phyloP scores from a whole-genome alignment of 1,140 invertebrate genomes.

The Pinna nobilis region DNA sequence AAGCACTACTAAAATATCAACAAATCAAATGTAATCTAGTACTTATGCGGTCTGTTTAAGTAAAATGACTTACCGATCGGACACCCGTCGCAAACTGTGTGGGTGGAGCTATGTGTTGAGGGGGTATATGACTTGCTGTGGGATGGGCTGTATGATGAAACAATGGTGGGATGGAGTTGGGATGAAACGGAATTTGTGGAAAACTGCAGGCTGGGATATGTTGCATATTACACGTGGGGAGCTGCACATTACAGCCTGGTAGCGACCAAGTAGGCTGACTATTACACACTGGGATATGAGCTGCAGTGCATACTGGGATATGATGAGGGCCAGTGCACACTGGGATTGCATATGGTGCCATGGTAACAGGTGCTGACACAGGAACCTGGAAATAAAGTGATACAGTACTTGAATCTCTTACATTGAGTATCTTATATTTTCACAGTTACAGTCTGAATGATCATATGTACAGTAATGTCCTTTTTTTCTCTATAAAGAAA shows the following conservation, averaged over 20 bases:
- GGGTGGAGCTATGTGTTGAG: conserved; percentile 44
- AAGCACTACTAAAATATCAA: too few relatives aligned
- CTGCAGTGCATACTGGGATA: conserved; percentile 65
- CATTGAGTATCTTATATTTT: neutral
- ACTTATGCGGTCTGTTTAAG: too few relatives aligned
- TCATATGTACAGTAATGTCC: neutral
- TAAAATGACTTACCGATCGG: conserved; percentile 2
- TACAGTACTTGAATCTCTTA: neutral
- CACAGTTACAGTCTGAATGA: neutral
- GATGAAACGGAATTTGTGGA: conserved; percentile 62
- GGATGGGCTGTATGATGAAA: conserved; percentile 71
- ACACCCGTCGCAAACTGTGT: conserved; percentile 30
- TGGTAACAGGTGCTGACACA: conserved; percentile 79
- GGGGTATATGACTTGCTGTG: conserved; percentile 59
- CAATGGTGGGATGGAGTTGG: conserved; percentile 42
- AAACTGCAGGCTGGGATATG: conserved; percentile 71
- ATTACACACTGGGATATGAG: conserved; percentile 66
- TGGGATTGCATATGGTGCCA: conserved; percentile 75
- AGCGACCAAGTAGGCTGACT: conserved; percentile 69
- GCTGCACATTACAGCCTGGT: conserved; percentile 60
- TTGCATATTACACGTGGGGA: conserved; percentile 65
- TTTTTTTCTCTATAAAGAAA: neutral
- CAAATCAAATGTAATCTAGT: too few relatives aligned
- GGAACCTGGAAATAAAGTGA: conserved; percentile 75
- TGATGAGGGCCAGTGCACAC: conserved; percentile 70